Evolutionary conservation across 2,888 invertebrate genomes (phyloP).

Genomic region (Melanchra persicariae): DNA sequence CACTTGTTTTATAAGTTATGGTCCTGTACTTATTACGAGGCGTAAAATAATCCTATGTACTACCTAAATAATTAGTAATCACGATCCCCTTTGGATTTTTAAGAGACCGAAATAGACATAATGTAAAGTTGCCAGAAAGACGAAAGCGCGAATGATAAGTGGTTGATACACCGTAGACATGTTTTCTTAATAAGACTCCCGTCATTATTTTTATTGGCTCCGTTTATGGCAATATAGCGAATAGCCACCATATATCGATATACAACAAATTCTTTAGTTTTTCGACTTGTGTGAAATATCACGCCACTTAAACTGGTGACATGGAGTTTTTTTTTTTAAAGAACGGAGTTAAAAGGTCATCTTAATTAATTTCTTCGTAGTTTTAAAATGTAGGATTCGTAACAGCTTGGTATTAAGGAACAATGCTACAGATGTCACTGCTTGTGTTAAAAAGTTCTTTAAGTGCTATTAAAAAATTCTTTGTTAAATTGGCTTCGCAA

Average conservation of each 20-base stretch:
- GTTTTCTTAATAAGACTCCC: conserved; percentile 15
- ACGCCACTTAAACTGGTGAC: conserved; percentile 43
- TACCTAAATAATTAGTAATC: too few species aligned
- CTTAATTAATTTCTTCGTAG: conserved; percentile 45
- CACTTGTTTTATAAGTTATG: too few species aligned
- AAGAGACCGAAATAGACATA: too few species aligned
- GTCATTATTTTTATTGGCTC: conserved; percentile 49
- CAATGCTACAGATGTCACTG: conserved; percentile 40
- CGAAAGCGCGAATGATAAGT: not conserved
- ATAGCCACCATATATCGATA: conserved; percentile 33
- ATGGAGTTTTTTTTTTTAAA: conserved; percentile 23
- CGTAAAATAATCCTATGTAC: too few species aligned
- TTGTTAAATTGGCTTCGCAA: conserved; percentile 4
- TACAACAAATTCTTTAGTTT: conserved; percentile 43
- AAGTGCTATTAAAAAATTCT: conserved; percentile 9
- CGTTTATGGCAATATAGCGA: conserved; percentile 49
- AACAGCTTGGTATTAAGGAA: conserved; percentile 29
- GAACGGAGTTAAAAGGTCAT: conserved; percentile 46
- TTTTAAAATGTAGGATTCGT: conserved; percentile 28
- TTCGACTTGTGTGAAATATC: conserved; percentile 54
- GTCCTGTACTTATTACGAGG: too few species aligned
- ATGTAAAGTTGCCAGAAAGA: not conserved
- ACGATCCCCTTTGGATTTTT: not conserved
- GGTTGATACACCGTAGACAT: not conserved
- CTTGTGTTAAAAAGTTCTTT: conserved; percentile 6